These are phyloP conservation scores for Cynopterus brachyotis DNA, from an alignment of 2,113 vertebrate genomes.

Conservation along the genomic window DNA sequence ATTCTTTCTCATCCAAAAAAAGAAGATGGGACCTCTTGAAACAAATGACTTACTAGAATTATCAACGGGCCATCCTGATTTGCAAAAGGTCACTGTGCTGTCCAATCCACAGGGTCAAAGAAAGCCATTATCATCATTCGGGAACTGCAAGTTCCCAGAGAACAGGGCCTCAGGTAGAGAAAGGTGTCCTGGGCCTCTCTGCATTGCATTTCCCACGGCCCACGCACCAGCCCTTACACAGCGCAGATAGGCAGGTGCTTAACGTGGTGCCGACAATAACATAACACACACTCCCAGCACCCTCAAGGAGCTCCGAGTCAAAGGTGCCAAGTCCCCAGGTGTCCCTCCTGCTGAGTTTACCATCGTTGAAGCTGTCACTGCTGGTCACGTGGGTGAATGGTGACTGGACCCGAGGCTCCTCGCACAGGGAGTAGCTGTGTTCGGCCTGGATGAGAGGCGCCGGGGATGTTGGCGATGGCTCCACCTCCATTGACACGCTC, in stretches of 20 bases:
- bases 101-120: background rate
- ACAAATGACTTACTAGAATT: background rate
- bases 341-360: slow-evolving; percentile 76
- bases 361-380: slow-evolving; percentile 90
- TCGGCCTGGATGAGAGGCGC: slow-evolving; percentile 96
- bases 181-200: background rate
- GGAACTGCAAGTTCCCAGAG: background rate
- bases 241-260: no score
- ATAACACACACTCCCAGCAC: rapidly evolving
- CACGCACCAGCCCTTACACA: background rate
- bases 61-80: background rate
- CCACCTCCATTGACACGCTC: slow-evolving; percentile 89
- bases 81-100: background rate
- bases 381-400: slow-evolving; percentile 91
- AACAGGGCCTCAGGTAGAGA: rapidly evolving
- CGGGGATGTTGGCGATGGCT: slow-evolving; percentile 89
- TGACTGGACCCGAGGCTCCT: slow-evolving; percentile 95
- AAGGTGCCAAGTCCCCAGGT: background rate
- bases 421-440: slow-evolving; percentile 97
- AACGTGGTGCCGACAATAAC: background rate
- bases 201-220: background rate
- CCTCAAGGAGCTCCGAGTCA: background rate
- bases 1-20: background rate
- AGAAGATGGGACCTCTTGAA: background rate
- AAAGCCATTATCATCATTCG: background rate